Base-by-base conservation (phyloP, 30 jellyfish, hydroid and myxozoan genomes). In the Aurelia aurita complex sp. Pacific region DNA sequence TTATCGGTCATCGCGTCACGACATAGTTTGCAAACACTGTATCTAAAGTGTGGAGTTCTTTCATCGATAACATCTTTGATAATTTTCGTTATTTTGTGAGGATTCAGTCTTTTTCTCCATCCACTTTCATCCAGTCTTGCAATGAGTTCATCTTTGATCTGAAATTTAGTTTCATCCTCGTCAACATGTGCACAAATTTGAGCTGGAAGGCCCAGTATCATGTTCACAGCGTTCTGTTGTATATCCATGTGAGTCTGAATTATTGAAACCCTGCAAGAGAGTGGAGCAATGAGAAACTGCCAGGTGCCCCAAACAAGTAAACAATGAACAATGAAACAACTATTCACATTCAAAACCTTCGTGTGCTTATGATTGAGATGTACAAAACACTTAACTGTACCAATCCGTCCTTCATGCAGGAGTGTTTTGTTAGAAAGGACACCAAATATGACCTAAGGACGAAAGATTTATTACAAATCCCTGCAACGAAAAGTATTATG, bases 1-100 rank as follows among this genome's bases (percentile, higher is more conserved):
- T 74, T 84, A 57, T 64, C 87, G 8, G 57, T 61, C 16, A 63
- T 68, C 53, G 75, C 55, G 6, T 42, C 32, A 13, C 38, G 57
- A 51, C 87, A 64, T 8, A 50, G 70, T n/a, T 73, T 84, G 55
- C 79, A 19, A 50, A 74, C 70, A 66, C 62, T 40, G 77, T 84
- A 84, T 64, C 93, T 84, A 53, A 73, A 84, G 29, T 73, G 3
- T 10, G 93, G 93, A 9, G 74, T 67, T 43, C 75, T 77, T 2
- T 72, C 42, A 16, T 74, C 74, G 17, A 74, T 62, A 7, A 84
- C 66, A 9, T 51, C 82, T 67, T 62, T 73, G 15, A 84, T 73
- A 23, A 64, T 57, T 29, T 64, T 64, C 14, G 65, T 62, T 59
- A 84, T 51, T 64, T 73, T 74, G 23, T 32, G 36, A 29, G 57